Base-by-base conservation (phyloP, 2,797 vertebrate species). In the Triplophysa yarkandensis region DNA sequence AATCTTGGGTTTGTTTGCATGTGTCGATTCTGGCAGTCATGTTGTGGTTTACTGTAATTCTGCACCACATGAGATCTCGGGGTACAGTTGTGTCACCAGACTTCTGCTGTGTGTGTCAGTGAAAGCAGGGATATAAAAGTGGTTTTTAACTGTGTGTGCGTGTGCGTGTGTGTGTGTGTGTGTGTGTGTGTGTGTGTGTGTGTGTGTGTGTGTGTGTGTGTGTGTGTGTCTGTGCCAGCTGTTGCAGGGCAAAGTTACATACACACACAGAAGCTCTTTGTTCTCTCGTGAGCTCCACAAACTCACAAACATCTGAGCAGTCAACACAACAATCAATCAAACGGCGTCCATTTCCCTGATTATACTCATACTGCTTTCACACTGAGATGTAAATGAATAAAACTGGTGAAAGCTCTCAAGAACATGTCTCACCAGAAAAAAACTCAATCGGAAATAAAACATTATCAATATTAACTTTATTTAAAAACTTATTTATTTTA, bases 181-280 rank as follows among this genome's bases (percentile, higher is more conserved):
- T 50, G 65, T 6, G 30, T 39, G 30, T 54, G 21, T 52, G 67
- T 54, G 48, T 50, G 65, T 64, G 27, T 39, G 19, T 19, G 50
- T n/a, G 16, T 32, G 57, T 71, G 67, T 71, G 68, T 34, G 69
- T 50, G 55, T 60, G 68, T 55, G 52, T 55, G 67, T 50, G 65
- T 28, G 65, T 43, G 52, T 2, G 52, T 17, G 60, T 64, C 23
- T 54, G 34, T 64, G 39, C 71, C 71, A 73, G 71, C 61, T 73
- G 71, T 73, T 73, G 17, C 70, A 72, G 58, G 54, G 10, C 44
- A 27, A 58, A 48, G 69, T 62, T 64, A 66, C 43, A 65, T 16
- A 62, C 62, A 64, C 39, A 64, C 41, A 65, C 62, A 65, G 34
- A 72, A 3, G 25, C 23, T 63, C 70, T 72, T 72, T 72, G 70